phyloP scores from a whole-genome alignment of 2,797 vertebrate species.

The Gallirallus australis region DNA sequence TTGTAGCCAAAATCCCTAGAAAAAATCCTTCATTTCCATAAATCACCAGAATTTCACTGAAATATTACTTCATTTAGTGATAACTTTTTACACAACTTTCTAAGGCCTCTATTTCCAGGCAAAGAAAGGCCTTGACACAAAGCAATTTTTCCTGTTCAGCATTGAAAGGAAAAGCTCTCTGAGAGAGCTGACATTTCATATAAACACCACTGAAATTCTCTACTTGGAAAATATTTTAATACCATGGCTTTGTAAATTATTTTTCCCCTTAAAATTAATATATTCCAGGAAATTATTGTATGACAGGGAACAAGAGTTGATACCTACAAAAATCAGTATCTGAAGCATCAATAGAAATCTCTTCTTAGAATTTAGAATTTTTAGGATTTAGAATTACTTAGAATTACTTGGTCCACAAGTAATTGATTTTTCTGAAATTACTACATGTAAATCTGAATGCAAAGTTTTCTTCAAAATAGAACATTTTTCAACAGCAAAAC shows the following conservation, averaged over 20 bases:
- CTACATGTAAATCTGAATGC: background rate
- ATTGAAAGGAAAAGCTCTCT: background rate
- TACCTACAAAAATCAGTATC: background rate
- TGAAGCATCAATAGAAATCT: background rate
- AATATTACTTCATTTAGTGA: background rate
- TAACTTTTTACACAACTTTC: background rate
- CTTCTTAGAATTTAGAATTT: background rate
- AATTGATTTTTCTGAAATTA: background rate
- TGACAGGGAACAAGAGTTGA: background rate
- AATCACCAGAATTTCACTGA: background rate
- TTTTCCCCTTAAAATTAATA: background rate
- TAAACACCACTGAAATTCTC: background rate
- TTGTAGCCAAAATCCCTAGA: background rate
- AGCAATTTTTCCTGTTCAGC: background rate
- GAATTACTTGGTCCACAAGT: background rate
- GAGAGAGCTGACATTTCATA: background rate
- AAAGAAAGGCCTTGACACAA: background rate
- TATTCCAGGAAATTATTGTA: background rate
- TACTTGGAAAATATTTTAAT: background rate
- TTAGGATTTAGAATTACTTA: too few species aligned
- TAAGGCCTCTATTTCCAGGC: background rate
- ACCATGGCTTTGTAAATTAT: background rate
- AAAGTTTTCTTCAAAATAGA: background rate
- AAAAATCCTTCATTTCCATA: background rate
- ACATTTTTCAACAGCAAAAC: background rate